Conservation (phyloP, 2,113 vertebrate species). For the Hassar affinis region DNA sequence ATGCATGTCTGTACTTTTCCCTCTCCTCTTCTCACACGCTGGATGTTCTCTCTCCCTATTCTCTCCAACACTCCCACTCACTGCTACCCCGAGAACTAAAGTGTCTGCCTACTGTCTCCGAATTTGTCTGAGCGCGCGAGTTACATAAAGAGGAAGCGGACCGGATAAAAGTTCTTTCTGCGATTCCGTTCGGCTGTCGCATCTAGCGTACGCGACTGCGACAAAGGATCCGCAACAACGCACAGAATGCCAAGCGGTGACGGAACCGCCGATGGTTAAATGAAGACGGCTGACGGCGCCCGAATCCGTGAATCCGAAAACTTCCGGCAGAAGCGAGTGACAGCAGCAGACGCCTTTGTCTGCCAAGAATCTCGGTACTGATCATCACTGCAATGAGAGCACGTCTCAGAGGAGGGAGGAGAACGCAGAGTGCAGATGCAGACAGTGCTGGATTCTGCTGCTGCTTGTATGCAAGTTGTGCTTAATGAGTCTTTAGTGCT, state of each 20-base stretch:
- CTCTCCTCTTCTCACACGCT: constrained; percentile 43
- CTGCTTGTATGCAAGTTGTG: constrained; percentile 1
- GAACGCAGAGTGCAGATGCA: neutral
- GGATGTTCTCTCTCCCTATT: constrained; percentile 40
- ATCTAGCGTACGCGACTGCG: too few relatives aligned
- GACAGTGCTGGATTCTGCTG: constrained; percentile 17
- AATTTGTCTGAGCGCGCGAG: constrained; percentile 31
- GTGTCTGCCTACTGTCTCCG: constrained; percentile 65
- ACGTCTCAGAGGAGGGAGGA: constrained; percentile 11
- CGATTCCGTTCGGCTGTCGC: too few relatives aligned
- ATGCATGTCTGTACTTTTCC: neutral
- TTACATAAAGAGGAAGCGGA: constrained; percentile 21
- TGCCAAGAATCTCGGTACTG: constrained; percentile 23
- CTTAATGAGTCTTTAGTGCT: constrained; percentile 26
- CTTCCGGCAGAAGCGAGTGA: constrained; percentile 11
- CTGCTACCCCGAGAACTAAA: constrained; percentile 67
- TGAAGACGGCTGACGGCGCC: neutral
- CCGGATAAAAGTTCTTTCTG: neutral
- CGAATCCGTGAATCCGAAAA: neutral
- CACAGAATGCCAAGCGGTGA: neutral
- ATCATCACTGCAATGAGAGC: constrained; percentile 27
- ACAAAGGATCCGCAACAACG: neutral
- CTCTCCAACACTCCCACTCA: constrained; percentile 65
- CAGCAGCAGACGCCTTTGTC: neutral
- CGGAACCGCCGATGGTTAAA: neutral